These are phyloP conservation scores for Chelonus insularis DNA, from an alignment of 1,140 invertebrate genomes.

Conservation along the genomic window DNA sequence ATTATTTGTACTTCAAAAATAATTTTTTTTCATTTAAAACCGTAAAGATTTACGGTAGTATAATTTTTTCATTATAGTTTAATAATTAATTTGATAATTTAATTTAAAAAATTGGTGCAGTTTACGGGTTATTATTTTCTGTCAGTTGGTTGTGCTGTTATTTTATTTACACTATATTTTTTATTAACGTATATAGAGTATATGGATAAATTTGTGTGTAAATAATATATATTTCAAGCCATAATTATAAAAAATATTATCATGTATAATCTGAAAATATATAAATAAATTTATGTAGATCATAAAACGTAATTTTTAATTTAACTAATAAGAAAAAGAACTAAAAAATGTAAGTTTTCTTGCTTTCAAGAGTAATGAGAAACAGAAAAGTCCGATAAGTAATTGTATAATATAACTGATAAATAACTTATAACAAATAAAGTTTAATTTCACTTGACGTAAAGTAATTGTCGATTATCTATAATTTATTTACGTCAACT, in stretches of 20 bases:
- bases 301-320: too few species aligned
- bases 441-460: not conserved
- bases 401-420: too few species aligned
- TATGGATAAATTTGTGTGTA: not conserved
- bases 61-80: not conserved
- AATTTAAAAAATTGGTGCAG: not conserved
- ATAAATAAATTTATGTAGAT: too few species aligned
- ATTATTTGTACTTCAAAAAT: too few species aligned
- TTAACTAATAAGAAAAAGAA: too few species aligned
- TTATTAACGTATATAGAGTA: not conserved
- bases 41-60: too few species aligned
- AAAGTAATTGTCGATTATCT: slow-evolving; percentile 1
- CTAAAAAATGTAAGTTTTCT: too few species aligned
- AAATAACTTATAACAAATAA: not conserved
- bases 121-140: not conserved
- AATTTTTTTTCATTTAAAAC: too few species aligned
- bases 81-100: too few species aligned
- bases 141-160: not conserved
- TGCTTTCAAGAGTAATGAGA: too few species aligned
- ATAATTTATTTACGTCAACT: not conserved
- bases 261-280: too few species aligned
- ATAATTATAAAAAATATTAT: slow-evolving; percentile 14
- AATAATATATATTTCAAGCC: slow-evolving; percentile 7
- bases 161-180: not conserved
- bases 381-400: too few species aligned